Evolutionary conservation across 1,140 invertebrate species (phyloP), one percentile per base, ranked within the genome.

Genomic region (Cardiocondyla obscurior): DNA sequence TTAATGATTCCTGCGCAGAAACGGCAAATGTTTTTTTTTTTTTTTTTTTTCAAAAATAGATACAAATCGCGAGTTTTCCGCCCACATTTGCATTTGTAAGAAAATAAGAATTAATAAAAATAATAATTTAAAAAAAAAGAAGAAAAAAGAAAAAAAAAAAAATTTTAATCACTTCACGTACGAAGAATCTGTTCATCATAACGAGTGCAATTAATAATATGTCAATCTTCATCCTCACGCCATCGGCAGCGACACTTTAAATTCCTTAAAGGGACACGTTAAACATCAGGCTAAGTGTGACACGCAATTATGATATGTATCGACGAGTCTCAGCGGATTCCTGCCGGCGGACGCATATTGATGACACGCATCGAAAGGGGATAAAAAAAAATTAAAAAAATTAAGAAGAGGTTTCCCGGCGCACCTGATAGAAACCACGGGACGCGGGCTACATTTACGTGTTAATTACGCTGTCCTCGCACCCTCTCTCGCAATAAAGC

Each of bases 381-480:
- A 16, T 33, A 22, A 12, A 81, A n/a, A n/a, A n/a, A n/a, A n/a
- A n/a, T n/a, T n/a, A n/a, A 82, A 49, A n/a, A 82, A 82, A 62
- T n/a, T n/a, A 19, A 7, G 55, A 33, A 30, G 16, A 30, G 7
- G 19, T 39, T 36, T 30, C 12, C 10, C 19, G 6, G 62, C 19
- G 25, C 58, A 76, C 62, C 67, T 73, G 65, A 73, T 28, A 28
- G 53, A 10, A 36, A 44, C 51, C 49, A 53, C 46, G 4, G 33
- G 46, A 62, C 58, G 76, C 64, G 14, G 14, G 65, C 67, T 81
- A 62, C 53, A 58, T 81, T 74, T 82, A 85, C 83, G 70, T 87
- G 77, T 82, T 85, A 87, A 87, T 87, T 87, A 85, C 81, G 46
- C 51, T 42, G 55, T 10, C 14, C 42, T 44, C 39, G 42, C 42